A percentile compares a stretch with the other conserved stretches of the same genome.
Conservation (phyloP, 1,140 invertebrate species). For the Penaeus vannamei region DNA sequence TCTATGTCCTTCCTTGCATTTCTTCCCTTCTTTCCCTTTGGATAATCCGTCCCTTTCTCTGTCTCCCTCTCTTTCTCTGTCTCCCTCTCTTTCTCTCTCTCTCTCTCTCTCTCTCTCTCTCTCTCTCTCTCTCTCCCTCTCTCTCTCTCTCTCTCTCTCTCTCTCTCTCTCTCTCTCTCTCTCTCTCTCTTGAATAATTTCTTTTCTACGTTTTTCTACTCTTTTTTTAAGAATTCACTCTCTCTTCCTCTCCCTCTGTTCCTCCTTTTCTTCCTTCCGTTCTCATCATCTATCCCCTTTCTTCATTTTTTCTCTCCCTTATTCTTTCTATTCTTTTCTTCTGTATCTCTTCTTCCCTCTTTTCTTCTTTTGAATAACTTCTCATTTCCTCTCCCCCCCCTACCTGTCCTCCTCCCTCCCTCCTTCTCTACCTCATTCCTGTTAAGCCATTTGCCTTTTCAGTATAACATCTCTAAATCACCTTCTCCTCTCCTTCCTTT, state of each 20-base stretch:
- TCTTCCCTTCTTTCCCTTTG: background rate
- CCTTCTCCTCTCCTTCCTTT: background rate
- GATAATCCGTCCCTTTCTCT: background rate
- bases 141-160: background rate
- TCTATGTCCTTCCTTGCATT: background rate
- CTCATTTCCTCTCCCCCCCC: too few relatives aligned
- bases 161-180: background rate
- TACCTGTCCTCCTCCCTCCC: too few relatives aligned
- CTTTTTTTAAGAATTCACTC: too few relatives aligned
- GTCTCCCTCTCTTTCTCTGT: slow-evolving; percentile 14
- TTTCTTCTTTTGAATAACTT: too few relatives aligned
- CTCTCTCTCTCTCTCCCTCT: background rate
- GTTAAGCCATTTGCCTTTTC: too few relatives aligned
- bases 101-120: background rate
- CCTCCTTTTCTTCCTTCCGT: too few relatives aligned
- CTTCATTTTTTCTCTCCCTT: too few relatives aligned
- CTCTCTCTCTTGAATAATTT: background rate
- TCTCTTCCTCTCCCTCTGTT: background rate
- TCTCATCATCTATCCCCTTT: too few relatives aligned
- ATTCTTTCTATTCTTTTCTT: too few relatives aligned
- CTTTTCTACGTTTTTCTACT: background rate
- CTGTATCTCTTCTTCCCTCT: too few relatives aligned
- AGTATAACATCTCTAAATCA: too few relatives aligned
- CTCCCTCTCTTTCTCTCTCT: background rate
- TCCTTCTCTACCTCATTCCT: too few relatives aligned